A percentile compares a stretch with the other conserved stretches of the same genome.
These are phyloP conservation scores for Tricholaema leucomelas DNA, from an alignment of 2,113 vertebrate species.

Conservation along the genomic window DNA sequence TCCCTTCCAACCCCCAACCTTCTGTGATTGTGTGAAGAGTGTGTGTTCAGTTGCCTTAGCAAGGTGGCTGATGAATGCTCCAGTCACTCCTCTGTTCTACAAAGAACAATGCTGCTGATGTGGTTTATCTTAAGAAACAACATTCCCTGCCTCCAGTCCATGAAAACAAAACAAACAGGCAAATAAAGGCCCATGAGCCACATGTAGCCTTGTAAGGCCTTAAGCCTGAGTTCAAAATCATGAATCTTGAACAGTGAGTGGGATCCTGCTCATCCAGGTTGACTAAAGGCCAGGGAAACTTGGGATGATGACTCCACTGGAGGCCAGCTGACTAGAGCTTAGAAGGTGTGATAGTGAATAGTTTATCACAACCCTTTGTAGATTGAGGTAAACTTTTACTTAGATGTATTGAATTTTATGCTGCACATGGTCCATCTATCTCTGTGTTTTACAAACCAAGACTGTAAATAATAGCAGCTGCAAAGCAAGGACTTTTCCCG, in stretches of 20 bases:
- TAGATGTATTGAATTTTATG: neutral
- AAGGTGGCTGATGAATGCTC: neutral
- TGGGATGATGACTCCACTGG: neutral
- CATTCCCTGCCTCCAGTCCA: neutral
- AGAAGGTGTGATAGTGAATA: neutral
- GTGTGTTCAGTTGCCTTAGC: fast-evolving
- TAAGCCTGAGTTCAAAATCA: neutral
- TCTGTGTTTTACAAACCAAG: neutral
- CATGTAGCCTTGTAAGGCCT: neutral
- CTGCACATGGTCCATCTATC: neutral
- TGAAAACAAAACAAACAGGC: neutral
- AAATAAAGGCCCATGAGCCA: neutral
- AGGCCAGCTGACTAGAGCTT: neutral
- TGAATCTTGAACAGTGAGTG: neutral
- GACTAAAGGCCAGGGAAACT: neutral
- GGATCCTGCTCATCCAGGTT: neutral
- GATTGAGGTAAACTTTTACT: neutral
- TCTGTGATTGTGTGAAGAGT: neutral
- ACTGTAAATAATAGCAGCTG: neutral
- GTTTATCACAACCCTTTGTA: neutral
- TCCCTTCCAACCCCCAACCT: too few species aligned
- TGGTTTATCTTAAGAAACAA: neutral
- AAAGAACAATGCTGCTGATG: neutral
- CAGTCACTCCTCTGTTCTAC: neutral
- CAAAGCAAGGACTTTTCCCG: neutral